phyloP scores from a whole-genome alignment of 2,888 invertebrate genomes.

The Pseudococcus jackbeardsleyi region DNA sequence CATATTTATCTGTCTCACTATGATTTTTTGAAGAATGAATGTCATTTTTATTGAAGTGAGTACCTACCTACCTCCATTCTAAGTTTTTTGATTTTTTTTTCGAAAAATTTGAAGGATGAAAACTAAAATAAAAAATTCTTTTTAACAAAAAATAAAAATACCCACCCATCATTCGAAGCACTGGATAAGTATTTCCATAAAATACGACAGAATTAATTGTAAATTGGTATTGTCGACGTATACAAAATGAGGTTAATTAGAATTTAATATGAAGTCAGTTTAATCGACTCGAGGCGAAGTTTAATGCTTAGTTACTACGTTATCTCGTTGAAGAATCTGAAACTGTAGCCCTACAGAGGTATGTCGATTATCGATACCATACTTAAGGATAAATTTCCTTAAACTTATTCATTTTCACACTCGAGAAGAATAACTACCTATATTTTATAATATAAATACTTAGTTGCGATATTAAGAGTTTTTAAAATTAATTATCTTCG shows the following conservation, averaged over 20 bases:
- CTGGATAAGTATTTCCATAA: too few relatives aligned
- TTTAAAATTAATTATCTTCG: slow-evolving; percentile 27
- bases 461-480: neutral
- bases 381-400: neutral
- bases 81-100: too few relatives aligned
- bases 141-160: too few relatives aligned
- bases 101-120: too few relatives aligned
- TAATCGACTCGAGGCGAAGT: neutral
- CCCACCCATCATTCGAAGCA: too few relatives aligned
- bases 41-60: too few relatives aligned
- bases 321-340: neutral
- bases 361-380: neutral
- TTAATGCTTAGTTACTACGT: too few relatives aligned
- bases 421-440: neutral
- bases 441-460: too few relatives aligned
- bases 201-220: neutral
- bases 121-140: too few relatives aligned
- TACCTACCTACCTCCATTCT: too few relatives aligned
- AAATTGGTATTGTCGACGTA: neutral
- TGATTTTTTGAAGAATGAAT: too few relatives aligned
- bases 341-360: neutral
- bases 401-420: neutral
- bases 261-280: slow-evolving; percentile 1
- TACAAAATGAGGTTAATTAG: neutral
- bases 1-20: too few relatives aligned